phyloP scores from a whole-genome alignment of 2,888 invertebrate genomes.

The Lysandra bellargus region DNA sequence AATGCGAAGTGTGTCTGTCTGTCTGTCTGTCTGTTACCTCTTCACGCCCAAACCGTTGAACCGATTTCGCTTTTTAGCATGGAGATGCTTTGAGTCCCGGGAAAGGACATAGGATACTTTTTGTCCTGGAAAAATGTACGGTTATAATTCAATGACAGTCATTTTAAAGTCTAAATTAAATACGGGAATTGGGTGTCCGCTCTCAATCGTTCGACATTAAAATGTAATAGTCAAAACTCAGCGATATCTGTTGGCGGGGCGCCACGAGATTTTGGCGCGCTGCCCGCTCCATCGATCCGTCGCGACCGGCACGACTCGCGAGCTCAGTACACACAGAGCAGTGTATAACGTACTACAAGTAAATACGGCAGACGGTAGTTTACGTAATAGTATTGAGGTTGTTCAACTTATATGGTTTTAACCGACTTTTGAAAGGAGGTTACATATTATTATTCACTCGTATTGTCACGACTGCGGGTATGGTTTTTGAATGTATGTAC shows the following conservation, averaged over 20 bases:
- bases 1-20: no score
- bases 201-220: neutral
- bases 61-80: no score
- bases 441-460: neutral
- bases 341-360: neutral
- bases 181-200: neutral
- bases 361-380: neutral
- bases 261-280: slow-evolving; percentile 21
- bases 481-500: no score
- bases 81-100: no score
- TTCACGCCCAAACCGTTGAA: no score
- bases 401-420: neutral
- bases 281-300: slow-evolving; percentile 16
- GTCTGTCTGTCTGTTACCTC: no score
- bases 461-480: no score
- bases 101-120: no score
- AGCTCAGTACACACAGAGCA: neutral
- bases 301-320: neutral
- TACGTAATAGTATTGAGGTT: neutral
- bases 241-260: neutral
- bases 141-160: no score
- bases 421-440: neutral
- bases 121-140: no score
- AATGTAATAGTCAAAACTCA: slow-evolving; percentile 2
- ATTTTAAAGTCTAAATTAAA: neutral